Conservation (phyloP, 1,140 invertebrate genomes). For the Yoshiicerus persimilis region DNA sequence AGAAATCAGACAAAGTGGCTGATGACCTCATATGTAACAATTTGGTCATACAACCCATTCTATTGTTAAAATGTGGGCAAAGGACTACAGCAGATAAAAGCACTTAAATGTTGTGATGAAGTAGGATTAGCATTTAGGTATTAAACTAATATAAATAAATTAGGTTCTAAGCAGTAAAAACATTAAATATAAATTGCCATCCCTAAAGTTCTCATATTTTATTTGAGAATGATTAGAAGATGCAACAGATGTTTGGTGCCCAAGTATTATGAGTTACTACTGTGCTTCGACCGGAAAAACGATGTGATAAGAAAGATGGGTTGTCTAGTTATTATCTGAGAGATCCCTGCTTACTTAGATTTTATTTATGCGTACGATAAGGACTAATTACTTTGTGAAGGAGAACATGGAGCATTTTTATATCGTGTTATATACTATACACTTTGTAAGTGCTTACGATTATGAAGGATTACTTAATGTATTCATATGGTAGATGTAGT, state of each 20-base stretch:
- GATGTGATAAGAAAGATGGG: not conserved
- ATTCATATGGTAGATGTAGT: not conserved
- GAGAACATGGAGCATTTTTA: not conserved
- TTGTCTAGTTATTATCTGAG: not conserved
- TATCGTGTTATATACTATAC: not conserved
- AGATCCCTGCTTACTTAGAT: not conserved
- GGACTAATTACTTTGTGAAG: not conserved
- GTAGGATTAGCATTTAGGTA: not conserved
- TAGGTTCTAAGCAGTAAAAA: not conserved
- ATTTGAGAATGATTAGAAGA: not conserved
- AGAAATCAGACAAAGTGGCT: too few relatives aligned
- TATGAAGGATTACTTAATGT: not conserved
- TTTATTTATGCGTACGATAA: not conserved
- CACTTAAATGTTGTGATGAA: not conserved
- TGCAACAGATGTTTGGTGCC: not conserved
- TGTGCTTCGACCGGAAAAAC: not conserved
- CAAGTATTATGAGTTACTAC: not conserved
- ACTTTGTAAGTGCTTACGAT: not conserved
- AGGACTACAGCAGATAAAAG: not conserved
- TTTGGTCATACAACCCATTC: not conserved
- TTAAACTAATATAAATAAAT: too few relatives aligned
- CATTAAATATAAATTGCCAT: not conserved
- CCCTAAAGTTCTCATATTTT: not conserved
- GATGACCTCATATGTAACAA: not conserved
- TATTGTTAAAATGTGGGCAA: not conserved